Evolutionary conservation across 2,797 vertebrate species (phyloP), one percentile per base, ranked within the genome.

Genomic region (Dermochelys coriacea): DNA sequence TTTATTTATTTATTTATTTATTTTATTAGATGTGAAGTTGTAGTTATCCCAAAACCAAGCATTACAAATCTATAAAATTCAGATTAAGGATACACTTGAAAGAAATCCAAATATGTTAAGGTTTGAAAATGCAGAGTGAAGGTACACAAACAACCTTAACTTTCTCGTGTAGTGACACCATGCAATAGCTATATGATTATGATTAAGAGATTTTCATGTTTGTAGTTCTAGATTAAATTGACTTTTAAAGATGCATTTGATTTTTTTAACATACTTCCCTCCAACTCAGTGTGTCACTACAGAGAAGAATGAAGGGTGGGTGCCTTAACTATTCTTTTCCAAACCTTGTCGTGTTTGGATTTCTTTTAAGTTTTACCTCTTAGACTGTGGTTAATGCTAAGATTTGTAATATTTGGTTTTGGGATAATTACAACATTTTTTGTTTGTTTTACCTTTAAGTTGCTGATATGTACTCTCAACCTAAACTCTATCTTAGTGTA

Each of bases 61-160:
- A 80, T 85, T 86, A 23, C 18, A 77, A 54, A 89, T 50, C 29
- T 89, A 89, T 75, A 51, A 90, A 83, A 93, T 86, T 57, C 55
- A 57, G 55, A 50, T 50, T 57, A 57, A 27, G 27, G 55, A 57
- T 78, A 50, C 4, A 16, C n/a, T 82, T 78, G n/a, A 82, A 59
- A 80, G 49, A 19, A 55, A 25, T 23, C 54, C 54, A 55, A 64
- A 64, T 31, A n/a, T 34, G 34, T 64, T 64, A 64, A 64, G 59
- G 59, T 64, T 64, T 64, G 31, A 34, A 64, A 34, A 64, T 64
- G 59, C 59, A 68, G 64, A 68, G 64, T 21, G 18, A 21, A 68
- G 18, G 16, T 37, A 16, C 64, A 16, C 16, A 64, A 64, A 64
- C 31, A 64, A 64, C 7, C 29, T n/a, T 64, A 64, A n/a, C 14